phyloP scores from a whole-genome alignment of 2,797 vertebrate species.

The Sebastiscus tertius region DNA sequence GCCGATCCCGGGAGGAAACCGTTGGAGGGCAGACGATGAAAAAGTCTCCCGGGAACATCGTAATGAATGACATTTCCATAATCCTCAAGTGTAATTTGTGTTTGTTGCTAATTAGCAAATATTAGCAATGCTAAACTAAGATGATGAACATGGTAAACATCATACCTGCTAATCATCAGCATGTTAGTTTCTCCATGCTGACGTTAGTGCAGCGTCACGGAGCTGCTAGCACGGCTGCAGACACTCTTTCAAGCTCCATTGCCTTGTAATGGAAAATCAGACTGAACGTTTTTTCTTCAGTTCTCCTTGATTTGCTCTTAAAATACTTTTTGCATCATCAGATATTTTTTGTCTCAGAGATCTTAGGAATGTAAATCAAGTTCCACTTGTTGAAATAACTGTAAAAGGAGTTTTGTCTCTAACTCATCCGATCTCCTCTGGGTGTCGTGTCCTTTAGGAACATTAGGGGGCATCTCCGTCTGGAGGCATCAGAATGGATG shows the following conservation, averaged over 20 bases:
- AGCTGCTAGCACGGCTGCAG: too few species aligned
- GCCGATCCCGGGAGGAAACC: too few species aligned
- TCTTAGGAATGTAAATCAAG: neutral
- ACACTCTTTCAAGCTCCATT: too few species aligned
- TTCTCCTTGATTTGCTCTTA: neutral
- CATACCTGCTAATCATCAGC: neutral
- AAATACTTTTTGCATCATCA: neutral
- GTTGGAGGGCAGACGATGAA: too few species aligned
- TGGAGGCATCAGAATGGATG: constrained; percentile 52
- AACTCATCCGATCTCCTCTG: neutral
- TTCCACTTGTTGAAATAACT: constrained; percentile 9
- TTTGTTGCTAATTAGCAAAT: too few species aligned
- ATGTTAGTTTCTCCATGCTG: too few species aligned
- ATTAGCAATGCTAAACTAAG: neutral
- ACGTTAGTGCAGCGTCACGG: too few species aligned
- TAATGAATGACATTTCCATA: too few species aligned
- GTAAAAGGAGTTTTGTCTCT: neutral
- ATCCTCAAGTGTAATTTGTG: too few species aligned
- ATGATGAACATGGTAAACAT: neutral
- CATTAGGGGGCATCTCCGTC: constrained; percentile 65
- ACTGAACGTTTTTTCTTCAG: neutral
- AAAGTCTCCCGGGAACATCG: too few species aligned
- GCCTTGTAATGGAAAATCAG: neutral
- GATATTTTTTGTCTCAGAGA: neutral
- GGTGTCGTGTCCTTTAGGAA: constrained; percentile 40